phyloP scores from a whole-genome alignment of 2,113 vertebrate species.

The Labeo rohita region DNA sequence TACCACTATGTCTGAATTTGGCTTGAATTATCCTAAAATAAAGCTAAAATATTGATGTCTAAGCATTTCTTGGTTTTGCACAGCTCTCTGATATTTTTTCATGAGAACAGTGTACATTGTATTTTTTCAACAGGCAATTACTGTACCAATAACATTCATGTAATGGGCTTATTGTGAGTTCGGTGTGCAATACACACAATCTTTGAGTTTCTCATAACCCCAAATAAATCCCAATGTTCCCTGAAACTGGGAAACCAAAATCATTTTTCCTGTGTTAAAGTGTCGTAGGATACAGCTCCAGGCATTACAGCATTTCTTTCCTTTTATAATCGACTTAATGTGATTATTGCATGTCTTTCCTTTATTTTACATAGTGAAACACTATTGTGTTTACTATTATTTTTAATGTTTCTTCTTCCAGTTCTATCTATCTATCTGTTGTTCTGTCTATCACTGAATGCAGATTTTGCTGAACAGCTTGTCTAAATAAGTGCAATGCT shows the following conservation, averaged over 20 bases:
- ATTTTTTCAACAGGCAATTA: conserved; percentile 23
- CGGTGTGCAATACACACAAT: conserved; percentile 17
- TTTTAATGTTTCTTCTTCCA: background rate
- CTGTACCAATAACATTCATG: conserved; percentile 29
- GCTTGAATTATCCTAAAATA: conserved; percentile 18
- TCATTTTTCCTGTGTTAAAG: background rate
- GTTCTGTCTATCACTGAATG: background rate
- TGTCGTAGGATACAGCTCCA: background rate
- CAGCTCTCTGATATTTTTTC: background rate
- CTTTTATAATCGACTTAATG: background rate
- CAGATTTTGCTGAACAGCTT: background rate
- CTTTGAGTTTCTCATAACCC: conserved; percentile 51
- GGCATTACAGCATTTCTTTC: background rate
- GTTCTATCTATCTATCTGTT: background rate
- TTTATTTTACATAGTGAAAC: background rate
- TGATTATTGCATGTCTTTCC: background rate
- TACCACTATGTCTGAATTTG: conserved; percentile 16
- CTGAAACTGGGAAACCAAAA: conserved; percentile 24
- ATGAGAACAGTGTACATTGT: background rate
- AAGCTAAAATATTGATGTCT: background rate
- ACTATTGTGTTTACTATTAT: conserved; percentile 1
- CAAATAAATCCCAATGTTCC: conserved; percentile 47
- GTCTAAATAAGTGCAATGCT: background rate
- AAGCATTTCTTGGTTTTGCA: conserved; percentile 12
- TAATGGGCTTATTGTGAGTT: conserved; percentile 29